A percentile compares a stretch with the other conserved stretches of the same genome.
Conservation (phyloP, 2,888 invertebrate species). For the Lottia gigantea region DNA sequence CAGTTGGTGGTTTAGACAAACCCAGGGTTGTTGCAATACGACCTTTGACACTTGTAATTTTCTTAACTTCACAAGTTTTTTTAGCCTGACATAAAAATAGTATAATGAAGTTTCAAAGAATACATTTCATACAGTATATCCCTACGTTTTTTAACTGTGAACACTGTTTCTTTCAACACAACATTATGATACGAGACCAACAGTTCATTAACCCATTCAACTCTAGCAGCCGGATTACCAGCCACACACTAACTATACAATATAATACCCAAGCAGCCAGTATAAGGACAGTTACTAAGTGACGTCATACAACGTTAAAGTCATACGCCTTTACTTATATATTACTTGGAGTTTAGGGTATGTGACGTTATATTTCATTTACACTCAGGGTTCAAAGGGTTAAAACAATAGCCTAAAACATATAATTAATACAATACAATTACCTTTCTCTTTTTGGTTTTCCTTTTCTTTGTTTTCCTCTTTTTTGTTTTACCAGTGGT, state of each 20-base stretch:
- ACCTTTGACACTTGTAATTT: conserved; percentile 38
- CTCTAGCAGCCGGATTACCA: too few species aligned
- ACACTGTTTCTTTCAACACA: conserved; percentile 1
- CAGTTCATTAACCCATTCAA: too few species aligned
- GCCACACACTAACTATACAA: too few species aligned
- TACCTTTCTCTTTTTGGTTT: conserved; percentile 27
- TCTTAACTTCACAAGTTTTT: background rate
- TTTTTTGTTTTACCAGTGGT: conserved; percentile 34
- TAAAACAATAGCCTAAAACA: too few species aligned
- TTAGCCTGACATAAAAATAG: conserved; percentile 11
- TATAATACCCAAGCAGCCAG: too few species aligned
- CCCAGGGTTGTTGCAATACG: conserved; percentile 59
- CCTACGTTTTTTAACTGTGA: conserved; percentile 1
- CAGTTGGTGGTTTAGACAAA: conserved; percentile 50
- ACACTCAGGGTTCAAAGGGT: too few species aligned
- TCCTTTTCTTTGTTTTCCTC: conserved; percentile 34
- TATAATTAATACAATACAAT: background rate
- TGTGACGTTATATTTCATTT: too few species aligned
- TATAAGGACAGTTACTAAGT: too few species aligned
- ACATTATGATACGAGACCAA: conserved; percentile 9
- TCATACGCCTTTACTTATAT: too few species aligned
- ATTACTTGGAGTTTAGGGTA: too few species aligned
- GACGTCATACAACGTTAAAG: too few species aligned
- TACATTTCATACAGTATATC: background rate
- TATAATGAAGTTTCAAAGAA: background rate